Conservation (phyloP, 2,797 vertebrate species). For the Chrosomus eos region DNA sequence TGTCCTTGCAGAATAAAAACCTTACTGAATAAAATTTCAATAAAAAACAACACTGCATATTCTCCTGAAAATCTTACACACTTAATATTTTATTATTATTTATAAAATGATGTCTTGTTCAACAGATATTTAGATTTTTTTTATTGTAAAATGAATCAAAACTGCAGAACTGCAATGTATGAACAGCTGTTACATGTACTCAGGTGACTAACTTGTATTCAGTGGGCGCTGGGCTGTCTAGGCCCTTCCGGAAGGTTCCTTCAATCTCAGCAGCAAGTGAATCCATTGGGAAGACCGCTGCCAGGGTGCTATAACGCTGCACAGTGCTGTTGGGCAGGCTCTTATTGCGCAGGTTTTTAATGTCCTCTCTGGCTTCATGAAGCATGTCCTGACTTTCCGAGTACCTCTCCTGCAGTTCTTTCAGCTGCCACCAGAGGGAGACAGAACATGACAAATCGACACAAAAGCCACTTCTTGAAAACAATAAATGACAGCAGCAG, state of each 20-base stretch:
- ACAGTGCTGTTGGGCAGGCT: slow-evolving; percentile 84
- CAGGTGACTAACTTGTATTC: slow-evolving; percentile 81
- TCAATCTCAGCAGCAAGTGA: slow-evolving; percentile 90
- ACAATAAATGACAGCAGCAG: background rate
- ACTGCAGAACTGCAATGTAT: background rate
- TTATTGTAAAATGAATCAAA: background rate
- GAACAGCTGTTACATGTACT: background rate
- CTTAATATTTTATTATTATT: background rate
- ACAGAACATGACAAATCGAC: slow-evolving; percentile 28
- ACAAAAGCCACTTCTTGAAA: background rate
- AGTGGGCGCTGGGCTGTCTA: slow-evolving; percentile 79
- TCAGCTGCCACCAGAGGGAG: slow-evolving; percentile 75
- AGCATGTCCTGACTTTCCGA: slow-evolving; percentile 84
- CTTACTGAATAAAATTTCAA: background rate
- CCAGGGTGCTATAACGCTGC: slow-evolving; percentile 80
- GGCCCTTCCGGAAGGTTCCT: slow-evolving; percentile 84
- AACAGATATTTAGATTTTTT: background rate
- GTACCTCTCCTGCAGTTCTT: slow-evolving; percentile 86
- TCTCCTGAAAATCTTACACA: background rate
- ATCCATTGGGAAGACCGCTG: slow-evolving; percentile 85
- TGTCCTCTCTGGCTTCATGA: slow-evolving; percentile 84
- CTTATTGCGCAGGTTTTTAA: slow-evolving; percentile 84
- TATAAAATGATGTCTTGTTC: background rate
- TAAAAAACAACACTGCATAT: background rate
- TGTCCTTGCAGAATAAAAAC: background rate